These are phyloP conservation scores for Apotomis turbidana DNA, from an alignment of 2,888 invertebrate species.

Conservation along the genomic window DNA sequence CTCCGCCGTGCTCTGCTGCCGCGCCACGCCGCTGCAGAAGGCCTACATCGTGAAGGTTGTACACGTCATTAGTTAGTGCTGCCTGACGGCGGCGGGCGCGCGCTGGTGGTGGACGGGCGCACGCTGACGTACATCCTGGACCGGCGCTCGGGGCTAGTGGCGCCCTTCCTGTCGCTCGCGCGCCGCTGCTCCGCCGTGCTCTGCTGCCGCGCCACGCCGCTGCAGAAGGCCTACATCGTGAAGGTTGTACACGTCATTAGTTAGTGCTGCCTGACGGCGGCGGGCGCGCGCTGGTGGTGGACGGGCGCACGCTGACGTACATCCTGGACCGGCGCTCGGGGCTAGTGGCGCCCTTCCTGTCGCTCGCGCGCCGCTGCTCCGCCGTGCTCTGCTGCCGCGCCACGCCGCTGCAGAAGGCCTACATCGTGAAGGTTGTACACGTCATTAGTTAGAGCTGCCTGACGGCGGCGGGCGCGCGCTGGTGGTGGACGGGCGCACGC, in stretches of 20 bases:
- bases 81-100: too few species aligned
- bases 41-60: slow-evolving; percentile 89
- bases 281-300: slow-evolving; percentile 56
- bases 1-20: slow-evolving; percentile 93
- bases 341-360: slow-evolving; percentile 68
- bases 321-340: slow-evolving; percentile 94
- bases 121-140: slow-evolving; percentile 90
- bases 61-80: too few species aligned
- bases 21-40: slow-evolving; percentile 91
- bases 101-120: slow-evolving; percentile 54
- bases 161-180: slow-evolving; percentile 84
- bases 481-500: slow-evolving; percentile 85
- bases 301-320: slow-evolving; percentile 70
- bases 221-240: slow-evolving; percentile 87
- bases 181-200: slow-evolving; percentile 45
- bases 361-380: slow-evolving; percentile 53
- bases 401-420: slow-evolving; percentile 92
- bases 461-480: too few species aligned
- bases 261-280: slow-evolving; percentile 61
- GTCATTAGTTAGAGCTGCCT: too few species aligned
- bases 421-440: slow-evolving; percentile 85
- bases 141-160: slow-evolving; percentile 87
- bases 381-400: slow-evolving; percentile 17
- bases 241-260: neutral
- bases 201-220: slow-evolving; percentile 75